These are phyloP conservation scores for Caenorhabditis sp. DNA, from an alignment of 2,888 invertebrate species.

Conservation along the genomic window DNA sequence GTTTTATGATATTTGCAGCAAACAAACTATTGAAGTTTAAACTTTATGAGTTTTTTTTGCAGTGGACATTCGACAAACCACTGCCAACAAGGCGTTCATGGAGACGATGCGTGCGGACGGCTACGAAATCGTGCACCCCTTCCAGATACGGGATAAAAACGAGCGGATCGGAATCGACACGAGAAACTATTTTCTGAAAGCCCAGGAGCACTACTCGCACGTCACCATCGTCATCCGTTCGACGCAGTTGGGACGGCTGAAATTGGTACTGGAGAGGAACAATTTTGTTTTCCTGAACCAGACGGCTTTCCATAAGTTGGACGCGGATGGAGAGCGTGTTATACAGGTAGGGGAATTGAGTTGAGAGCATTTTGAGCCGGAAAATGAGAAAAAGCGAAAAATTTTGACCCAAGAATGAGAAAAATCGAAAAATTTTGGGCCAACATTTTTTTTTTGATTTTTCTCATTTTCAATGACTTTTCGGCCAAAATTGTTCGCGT, in stretches of 20 bases:
- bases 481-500: too few relatives aligned
- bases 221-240: slow-evolving; percentile 79
- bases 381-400: neutral
- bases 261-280: slow-evolving; percentile 79
- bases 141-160: slow-evolving; percentile 84
- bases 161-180: slow-evolving; percentile 84
- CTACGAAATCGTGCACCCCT: slow-evolving; percentile 84
- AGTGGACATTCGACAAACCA: slow-evolving; percentile 79
- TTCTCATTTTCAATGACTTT: too few relatives aligned
- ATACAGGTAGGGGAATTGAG: too few relatives aligned
- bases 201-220: slow-evolving; percentile 80
- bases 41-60: slow-evolving; percentile 11
- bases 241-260: slow-evolving; percentile 76
- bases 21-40: too few relatives aligned
- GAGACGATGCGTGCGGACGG: slow-evolving; percentile 83
- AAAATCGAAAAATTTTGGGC: too few relatives aligned
- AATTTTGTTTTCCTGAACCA: slow-evolving; percentile 80
- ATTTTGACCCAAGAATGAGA: neutral
- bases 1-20: too few relatives aligned
- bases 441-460: too few relatives aligned
- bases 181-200: slow-evolving; percentile 83
- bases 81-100: slow-evolving; percentile 83
- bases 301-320: slow-evolving; percentile 80
- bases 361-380: too few relatives aligned
- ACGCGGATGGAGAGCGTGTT: slow-evolving; percentile 75